Evolutionary conservation across 1,140 invertebrate species (phyloP).

Genomic region (Zaprionus taronus): DNA sequence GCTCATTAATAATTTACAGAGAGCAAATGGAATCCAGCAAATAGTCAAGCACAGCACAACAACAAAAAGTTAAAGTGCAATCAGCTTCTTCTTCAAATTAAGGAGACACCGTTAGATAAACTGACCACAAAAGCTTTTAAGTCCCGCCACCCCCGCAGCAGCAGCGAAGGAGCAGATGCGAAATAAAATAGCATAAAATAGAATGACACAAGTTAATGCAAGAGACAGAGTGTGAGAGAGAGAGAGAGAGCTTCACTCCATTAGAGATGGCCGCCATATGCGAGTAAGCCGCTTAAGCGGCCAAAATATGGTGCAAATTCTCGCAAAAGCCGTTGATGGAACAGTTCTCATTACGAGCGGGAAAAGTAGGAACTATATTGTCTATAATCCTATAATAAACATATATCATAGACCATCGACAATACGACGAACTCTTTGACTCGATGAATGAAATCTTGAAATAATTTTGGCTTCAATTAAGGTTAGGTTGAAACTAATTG

Average conservation of each 20-base stretch:
- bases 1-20: slow-evolving; percentile 66
- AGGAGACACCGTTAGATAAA: slow-evolving; percentile 39
- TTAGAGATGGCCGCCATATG: slow-evolving; percentile 26
- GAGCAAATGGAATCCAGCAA: slow-evolving; percentile 50
- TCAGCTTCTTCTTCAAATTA: slow-evolving; percentile 65
- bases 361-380: not conserved
- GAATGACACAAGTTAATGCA: slow-evolving; percentile 71
- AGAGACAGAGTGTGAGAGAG: slow-evolving; percentile 18
- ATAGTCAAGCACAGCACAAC: not conserved
- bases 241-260: not conserved
- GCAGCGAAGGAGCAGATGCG: not conserved
- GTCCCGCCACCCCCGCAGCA: slow-evolving; percentile 8
- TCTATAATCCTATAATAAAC: not conserved
- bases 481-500: too few relatives aligned
- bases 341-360: not conserved
- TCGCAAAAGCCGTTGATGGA: not conserved
- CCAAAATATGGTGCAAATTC: slow-evolving; percentile 2
- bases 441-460: too few relatives aligned
- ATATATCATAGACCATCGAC: too few relatives aligned
- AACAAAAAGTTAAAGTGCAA: slow-evolving; percentile 61
- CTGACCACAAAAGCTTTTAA: slow-evolving; percentile 72
- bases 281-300: slow-evolving; percentile 17
- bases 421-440: too few relatives aligned
- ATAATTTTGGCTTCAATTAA: too few relatives aligned
- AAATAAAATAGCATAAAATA: slow-evolving; percentile 43